Evolutionary conservation across 2,797 vertebrate genomes (phyloP).

Genomic region (Threskiornis aethiopicus): DNA sequence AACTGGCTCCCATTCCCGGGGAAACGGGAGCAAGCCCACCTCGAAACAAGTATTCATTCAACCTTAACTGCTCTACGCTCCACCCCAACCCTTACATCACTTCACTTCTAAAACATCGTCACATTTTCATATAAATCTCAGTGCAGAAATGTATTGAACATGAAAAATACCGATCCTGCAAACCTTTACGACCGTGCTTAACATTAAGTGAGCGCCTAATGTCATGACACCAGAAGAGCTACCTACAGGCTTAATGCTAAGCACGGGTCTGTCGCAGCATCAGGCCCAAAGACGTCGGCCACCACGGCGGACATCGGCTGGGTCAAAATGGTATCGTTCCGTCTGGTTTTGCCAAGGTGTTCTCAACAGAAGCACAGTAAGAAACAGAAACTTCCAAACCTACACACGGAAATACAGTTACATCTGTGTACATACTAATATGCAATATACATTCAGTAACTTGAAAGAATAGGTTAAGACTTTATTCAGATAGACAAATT

Average conservation of each 20-base stretch:
- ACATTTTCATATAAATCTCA: conserved; percentile 51
- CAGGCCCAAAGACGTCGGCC: conserved; percentile 24
- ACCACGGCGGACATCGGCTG: background rate
- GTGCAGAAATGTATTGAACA: conserved; percentile 52
- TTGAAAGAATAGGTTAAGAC: conserved; percentile 68
- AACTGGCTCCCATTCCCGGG: background rate
- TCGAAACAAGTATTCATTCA: conserved; percentile 30
- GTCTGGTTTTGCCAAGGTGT: conserved; percentile 32
- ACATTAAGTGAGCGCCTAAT: background rate
- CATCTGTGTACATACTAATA: conserved; percentile 58
- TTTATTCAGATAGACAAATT: conserved; percentile 70
- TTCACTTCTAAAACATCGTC: conserved; percentile 61
- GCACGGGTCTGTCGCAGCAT: conserved; percentile 20
- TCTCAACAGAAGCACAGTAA: conserved; percentile 60
- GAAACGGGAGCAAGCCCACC: background rate
- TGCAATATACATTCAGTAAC: conserved; percentile 70
- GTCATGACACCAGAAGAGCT: background rate
- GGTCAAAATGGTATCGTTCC: background rate
- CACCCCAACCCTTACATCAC: conserved; percentile 48
- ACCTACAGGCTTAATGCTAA: background rate
- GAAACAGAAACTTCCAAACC: conserved; percentile 57
- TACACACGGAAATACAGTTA: conserved; percentile 54
- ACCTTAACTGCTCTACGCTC: conserved; percentile 12
- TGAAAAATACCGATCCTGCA: conserved; percentile 28
- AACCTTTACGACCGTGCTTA: background rate